These are phyloP conservation scores for Zaprionus tsacasi DNA, from an alignment of 1,140 invertebrate species.

Conservation along the genomic window DNA sequence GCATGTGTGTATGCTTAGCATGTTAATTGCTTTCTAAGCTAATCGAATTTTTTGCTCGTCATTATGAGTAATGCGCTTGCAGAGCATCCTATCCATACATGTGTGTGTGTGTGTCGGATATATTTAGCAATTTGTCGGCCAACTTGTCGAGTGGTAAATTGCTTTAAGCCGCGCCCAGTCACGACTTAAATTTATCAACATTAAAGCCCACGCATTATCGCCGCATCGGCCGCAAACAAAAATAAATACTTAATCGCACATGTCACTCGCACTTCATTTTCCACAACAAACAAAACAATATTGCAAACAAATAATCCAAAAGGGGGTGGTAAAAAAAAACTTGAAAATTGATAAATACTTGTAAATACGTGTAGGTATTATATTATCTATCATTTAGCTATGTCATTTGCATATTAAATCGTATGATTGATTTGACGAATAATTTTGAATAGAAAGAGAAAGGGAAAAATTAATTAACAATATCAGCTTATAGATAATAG, in stretches of 20 bases:
- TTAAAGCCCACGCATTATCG: conserved; percentile 46
- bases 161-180: conserved; percentile 51
- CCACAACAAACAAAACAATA: conserved; percentile 69
- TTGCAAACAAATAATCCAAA: conserved; percentile 49
- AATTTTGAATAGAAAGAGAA: neutral
- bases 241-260: conserved; percentile 64
- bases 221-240: conserved; percentile 42
- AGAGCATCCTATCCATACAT: conserved; percentile 26
- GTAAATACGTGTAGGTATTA: conserved; percentile 27
- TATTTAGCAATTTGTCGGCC: conserved; percentile 73
- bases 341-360: conserved; percentile 33
- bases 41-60: conserved; percentile 80
- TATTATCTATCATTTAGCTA: conserved; percentile 28
- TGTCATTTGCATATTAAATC: conserved; percentile 38
- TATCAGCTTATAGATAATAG: neutral
- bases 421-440: conserved; percentile 13
- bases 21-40: conserved; percentile 78
- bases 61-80: conserved; percentile 72
- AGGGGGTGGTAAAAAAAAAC: conserved; percentile 20
- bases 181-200: conserved; percentile 51
- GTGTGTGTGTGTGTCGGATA: conserved; percentile 16
- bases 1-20: conserved; percentile 47
- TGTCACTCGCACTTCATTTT: conserved; percentile 72
- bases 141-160: conserved; percentile 67
- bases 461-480: neutral